These are phyloP conservation scores for Clanis bilineata DNA, from an alignment of 2,888 invertebrate species.

Conservation along the genomic window DNA sequence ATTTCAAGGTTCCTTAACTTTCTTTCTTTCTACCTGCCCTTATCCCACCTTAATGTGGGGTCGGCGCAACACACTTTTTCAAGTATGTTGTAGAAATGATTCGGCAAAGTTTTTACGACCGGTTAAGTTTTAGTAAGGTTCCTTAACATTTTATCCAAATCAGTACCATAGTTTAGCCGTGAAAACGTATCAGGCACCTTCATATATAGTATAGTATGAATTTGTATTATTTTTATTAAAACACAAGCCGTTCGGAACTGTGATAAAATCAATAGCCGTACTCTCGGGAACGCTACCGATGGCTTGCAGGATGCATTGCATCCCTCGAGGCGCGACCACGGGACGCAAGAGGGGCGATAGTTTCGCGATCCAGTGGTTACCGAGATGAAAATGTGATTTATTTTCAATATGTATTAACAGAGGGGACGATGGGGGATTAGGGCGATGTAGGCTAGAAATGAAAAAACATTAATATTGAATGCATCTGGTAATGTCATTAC, in stretches of 20 bases:
- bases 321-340: constrained; percentile 7
- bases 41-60: no score
- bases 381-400: not conserved
- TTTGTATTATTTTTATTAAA: not conserved
- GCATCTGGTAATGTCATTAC: no score
- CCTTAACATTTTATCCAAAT: no score
- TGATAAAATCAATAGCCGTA: constrained; percentile 22
- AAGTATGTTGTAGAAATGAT: no score
- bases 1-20: no score
- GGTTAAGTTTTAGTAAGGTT: no score
- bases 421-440: not conserved
- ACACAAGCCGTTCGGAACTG: not conserved
- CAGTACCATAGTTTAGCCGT: not conserved
- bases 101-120: no score
- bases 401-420: constrained; percentile 1
- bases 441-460: no score
- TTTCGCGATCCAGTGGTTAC: not conserved
- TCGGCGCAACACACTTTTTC: no score
- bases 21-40: no score
- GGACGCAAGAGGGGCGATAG: not conserved
- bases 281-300: constrained; percentile 19
- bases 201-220: no score
- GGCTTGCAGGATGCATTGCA: constrained; percentile 13
- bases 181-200: not conserved
- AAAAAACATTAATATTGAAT: no score